These are phyloP conservation scores for Anolis sagrei DNA, from an alignment of 2,113 vertebrate genomes.

Conservation along the genomic window DNA sequence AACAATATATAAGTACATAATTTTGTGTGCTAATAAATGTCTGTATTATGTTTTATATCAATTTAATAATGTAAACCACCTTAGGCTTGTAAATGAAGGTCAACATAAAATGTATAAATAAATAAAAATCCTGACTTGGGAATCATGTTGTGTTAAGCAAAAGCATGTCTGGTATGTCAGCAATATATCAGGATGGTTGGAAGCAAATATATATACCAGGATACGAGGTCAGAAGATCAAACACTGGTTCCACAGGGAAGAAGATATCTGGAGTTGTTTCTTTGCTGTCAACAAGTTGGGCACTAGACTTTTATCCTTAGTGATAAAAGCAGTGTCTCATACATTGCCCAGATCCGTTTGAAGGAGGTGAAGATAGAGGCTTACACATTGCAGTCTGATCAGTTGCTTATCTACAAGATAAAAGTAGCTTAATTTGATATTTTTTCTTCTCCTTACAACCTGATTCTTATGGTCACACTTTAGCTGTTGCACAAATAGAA, in stretches of 20 bases:
- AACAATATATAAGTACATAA: too few species aligned
- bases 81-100: background rate
- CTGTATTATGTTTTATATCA: too few species aligned
- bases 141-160: background rate
- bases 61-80: background rate
- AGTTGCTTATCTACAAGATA: constrained; percentile 34
- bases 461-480: constrained; percentile 5
- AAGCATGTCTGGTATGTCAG: background rate
- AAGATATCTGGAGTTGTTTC: constrained; percentile 65
- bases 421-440: constrained; percentile 7
- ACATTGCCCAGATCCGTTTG: constrained; percentile 57
- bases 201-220: constrained; percentile 2
- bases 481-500: background rate
- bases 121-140: background rate
- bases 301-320: constrained; percentile 38
- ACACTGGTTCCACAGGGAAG: constrained; percentile 5
- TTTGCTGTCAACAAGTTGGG: constrained; percentile 61
- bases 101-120: background rate
- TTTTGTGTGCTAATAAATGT: too few species aligned
- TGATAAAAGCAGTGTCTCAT: constrained; percentile 53
- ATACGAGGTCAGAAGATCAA: constrained; percentile 10
- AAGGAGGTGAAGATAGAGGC: constrained; percentile 56
- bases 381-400: constrained; percentile 50
- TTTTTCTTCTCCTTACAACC: background rate
- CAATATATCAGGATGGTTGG: background rate